phyloP scores from a whole-genome alignment of 2,113 vertebrate species.

The Pandion haliaetus region DNA sequence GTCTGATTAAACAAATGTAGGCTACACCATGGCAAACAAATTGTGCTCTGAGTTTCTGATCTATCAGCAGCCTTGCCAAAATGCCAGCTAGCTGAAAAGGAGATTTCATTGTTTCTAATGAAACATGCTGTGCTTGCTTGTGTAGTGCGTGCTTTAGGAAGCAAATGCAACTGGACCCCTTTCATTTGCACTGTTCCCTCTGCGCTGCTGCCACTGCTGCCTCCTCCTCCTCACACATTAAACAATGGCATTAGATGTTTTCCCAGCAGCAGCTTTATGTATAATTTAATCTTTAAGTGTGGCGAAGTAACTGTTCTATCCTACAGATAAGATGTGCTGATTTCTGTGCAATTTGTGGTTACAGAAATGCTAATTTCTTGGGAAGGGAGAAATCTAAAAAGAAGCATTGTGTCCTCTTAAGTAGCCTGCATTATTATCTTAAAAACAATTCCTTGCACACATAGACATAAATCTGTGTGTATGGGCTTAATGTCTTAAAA shows the following conservation, averaged over 20 bases:
- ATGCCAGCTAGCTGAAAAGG: constrained; percentile 54
- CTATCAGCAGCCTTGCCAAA: constrained; percentile 47
- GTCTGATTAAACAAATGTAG: constrained; percentile 51
- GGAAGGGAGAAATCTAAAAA: neutral
- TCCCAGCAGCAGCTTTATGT: neutral
- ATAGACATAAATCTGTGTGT: neutral
- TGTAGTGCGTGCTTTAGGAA: constrained; percentile 3
- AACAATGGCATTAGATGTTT: neutral
- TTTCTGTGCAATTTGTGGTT: neutral
- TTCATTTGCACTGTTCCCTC: neutral
- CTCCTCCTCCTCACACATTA: neutral
- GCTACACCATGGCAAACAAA: constrained; percentile 41
- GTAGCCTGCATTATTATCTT: neutral
- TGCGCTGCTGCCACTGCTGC: neutral
- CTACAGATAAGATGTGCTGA: neutral
- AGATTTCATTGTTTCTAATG: constrained; percentile 60
- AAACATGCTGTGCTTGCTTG: constrained; percentile 57
- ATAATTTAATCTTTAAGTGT: neutral
- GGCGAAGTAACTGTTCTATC: neutral
- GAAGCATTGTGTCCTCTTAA: neutral
- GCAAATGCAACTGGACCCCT: constrained; percentile 4
- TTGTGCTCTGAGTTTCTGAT: constrained; percentile 41
- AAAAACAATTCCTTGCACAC: neutral
- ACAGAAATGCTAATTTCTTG: neutral
- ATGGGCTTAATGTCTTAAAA: neutral